Percentiles rank a stretch among this genome's conserved stretches.
phyloP scores from a whole-genome alignment of 2,888 invertebrate species.

The Plebejus melissa region DNA sequence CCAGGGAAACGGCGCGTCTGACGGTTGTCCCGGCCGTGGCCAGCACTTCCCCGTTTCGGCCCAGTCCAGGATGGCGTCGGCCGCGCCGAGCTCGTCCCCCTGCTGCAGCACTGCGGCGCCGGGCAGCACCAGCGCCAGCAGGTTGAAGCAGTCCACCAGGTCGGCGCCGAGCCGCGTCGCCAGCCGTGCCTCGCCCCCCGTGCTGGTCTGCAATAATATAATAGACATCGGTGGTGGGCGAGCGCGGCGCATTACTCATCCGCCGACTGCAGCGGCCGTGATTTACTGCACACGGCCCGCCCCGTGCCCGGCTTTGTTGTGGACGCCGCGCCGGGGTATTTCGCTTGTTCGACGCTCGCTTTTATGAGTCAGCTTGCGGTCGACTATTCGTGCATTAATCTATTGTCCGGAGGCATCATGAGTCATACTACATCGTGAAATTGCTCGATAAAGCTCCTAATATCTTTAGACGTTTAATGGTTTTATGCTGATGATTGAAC shows the following conservation, averaged over 20 bases:
- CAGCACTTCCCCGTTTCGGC: slow-evolving; percentile 64
- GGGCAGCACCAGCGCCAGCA: slow-evolving; percentile 84
- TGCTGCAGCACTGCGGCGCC: slow-evolving; percentile 89
- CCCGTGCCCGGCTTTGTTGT: background rate
- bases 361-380: background rate
- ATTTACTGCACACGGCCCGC: background rate
- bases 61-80: slow-evolving; percentile 77
- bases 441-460: background rate
- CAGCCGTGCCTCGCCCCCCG: slow-evolving; percentile 48
- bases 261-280: background rate
- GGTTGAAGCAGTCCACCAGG: slow-evolving; percentile 83
- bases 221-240: background rate
- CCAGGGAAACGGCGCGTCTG: slow-evolving; percentile 66
- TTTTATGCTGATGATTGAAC: background rate
- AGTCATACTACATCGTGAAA: background rate
- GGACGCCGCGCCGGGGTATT: background rate
- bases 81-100: slow-evolving; percentile 86
- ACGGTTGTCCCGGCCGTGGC: slow-evolving; percentile 65
- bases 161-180: slow-evolving; percentile 82
- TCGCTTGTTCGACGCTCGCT: background rate
- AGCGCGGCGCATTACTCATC: background rate
- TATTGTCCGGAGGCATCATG: background rate
- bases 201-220: slow-evolving; percentile 55
- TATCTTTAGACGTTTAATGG: background rate
- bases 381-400: background rate